phyloP scores from a whole-genome alignment of 2,888 invertebrate genomes.

The Cheilosia grossa region DNA sequence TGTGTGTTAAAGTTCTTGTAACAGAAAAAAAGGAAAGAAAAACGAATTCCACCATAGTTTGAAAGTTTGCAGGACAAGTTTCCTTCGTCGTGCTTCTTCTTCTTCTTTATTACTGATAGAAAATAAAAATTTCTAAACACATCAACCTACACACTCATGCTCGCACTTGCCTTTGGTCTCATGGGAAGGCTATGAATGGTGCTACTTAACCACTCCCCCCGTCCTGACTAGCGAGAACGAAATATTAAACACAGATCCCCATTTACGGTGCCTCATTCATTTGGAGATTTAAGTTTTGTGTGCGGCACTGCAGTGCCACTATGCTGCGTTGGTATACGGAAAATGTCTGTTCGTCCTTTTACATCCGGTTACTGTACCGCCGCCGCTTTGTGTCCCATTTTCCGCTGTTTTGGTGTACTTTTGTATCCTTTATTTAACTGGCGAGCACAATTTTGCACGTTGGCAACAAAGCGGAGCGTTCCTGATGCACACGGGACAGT shows the following conservation, averaged over 20 bases:
- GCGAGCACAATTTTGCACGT: slow-evolving; percentile 54
- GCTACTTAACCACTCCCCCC: slow-evolving; percentile 21
- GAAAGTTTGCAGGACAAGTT: slow-evolving; percentile 27
- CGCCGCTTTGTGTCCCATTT: slow-evolving; percentile 36
- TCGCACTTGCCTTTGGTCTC: not conserved
- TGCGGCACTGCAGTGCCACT: slow-evolving; percentile 34
- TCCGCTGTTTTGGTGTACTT: slow-evolving; percentile 29
- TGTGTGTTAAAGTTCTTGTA: slow-evolving; percentile 31
- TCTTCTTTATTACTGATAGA: slow-evolving; percentile 38
- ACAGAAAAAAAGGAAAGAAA: slow-evolving; percentile 1
- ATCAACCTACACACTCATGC: slow-evolving; percentile 32
- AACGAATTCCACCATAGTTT: slow-evolving; percentile 34
- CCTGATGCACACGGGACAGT: slow-evolving; percentile 41
- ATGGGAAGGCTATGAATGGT: slow-evolving; percentile 17
- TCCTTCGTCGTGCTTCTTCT: slow-evolving; percentile 10
- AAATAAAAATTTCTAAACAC: slow-evolving; percentile 49
- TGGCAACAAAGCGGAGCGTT: slow-evolving; percentile 43
- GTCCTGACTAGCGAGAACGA: slow-evolving; percentile 21
- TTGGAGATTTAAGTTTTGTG: slow-evolving; percentile 54
- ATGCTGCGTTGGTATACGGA: slow-evolving; percentile 12
- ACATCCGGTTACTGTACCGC: slow-evolving; percentile 50
- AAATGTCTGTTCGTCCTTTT: slow-evolving; percentile 49
- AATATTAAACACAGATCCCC: slow-evolving; percentile 40
- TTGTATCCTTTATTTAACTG: slow-evolving; percentile 46
- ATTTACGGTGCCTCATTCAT: slow-evolving; percentile 57